Evolutionary conservation across 2,888 invertebrate species (phyloP), one percentile per base, ranked within the genome.

Genomic region (Clunio marinus): DNA sequence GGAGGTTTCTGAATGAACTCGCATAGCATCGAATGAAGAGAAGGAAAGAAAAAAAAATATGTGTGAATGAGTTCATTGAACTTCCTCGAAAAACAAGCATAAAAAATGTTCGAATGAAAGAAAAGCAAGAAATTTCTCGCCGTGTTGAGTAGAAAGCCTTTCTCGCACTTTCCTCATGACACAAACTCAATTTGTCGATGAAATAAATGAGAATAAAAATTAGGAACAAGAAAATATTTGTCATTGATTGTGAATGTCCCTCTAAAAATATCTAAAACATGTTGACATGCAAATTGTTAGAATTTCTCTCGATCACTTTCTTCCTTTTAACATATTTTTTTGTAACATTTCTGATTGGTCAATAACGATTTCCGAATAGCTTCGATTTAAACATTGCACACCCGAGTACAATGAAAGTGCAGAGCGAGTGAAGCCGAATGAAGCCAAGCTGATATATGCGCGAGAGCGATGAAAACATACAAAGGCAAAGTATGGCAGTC

Each of bases 11-110:
- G 51, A 51, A 51, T 51, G 57, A 57, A 27, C 10, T 51, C 51
- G 51, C 32, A 10, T 51, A 4, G 51, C 8, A 7, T 20, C 22
- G 51, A 17, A 24, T 25, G 2, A 10, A n/a, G 57, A 5, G 25
- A 57, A 20, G n/a, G 13, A 57, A 27, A 57, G 57, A 10, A 13
- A 27, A n/a, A 27, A 27, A 57, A 57, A 57, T 25, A 4, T 57
- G 57, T 57, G 57, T 57, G 25, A 57, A 7, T 51, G 27, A 25
- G 57, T 57, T 57, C 57, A 57, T n/a, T 25, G 57, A 57, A 57
- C 57, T 28, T n/a, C 27, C 27, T 57, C 57, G 10, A 24, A 51
- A 17, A 8, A 20, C 20, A 51, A 51, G 20, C 4, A 7, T 32
- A 32, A 10, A 32, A 10, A 32, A 32, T 7, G 32, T 4, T 10